A percentile compares a stretch with the other conserved stretches of the same genome.
Conservation (phyloP, 2,888 invertebrate genomes). For the Chrysolina americana region DNA sequence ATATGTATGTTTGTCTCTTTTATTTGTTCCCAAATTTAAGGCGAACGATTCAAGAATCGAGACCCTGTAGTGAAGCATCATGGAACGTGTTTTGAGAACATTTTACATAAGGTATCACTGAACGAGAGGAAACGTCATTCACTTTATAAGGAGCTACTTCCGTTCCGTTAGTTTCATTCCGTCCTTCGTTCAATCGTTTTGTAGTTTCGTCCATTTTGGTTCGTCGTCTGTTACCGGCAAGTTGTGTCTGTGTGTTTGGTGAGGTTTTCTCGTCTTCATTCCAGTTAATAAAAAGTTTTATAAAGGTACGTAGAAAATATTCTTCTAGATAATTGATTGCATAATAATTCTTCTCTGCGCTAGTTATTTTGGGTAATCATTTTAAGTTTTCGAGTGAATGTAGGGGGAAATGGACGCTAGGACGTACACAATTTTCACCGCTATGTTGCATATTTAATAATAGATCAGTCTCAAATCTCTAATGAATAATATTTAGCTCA, state of each 20-base stretch:
- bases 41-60: no score
- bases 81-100: no score
- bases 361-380: neutral
- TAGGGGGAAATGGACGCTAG: neutral
- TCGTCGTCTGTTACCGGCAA: neutral
- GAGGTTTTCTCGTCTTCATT: constrained; percentile 1
- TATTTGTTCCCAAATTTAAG: no score
- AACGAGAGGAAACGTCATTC: no score
- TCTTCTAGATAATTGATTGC: no score
- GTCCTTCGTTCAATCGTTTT: neutral
- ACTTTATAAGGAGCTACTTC: no score
- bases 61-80: no score
- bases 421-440: neutral
- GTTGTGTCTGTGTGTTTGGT: neutral
- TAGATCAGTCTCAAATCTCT: no score
- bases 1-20: no score
- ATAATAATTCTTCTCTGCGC: neutral
- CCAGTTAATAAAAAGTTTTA: neutral
- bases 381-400: neutral
- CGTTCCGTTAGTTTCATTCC: neutral
- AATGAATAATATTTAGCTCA: no score
- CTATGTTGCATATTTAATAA: neutral
- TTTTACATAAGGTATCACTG: no score
- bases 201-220: neutral
- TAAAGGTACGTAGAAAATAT: neutral